phyloP scores from a whole-genome alignment of 2,888 invertebrate species.

The Rhamphomyia laevipes region DNA sequence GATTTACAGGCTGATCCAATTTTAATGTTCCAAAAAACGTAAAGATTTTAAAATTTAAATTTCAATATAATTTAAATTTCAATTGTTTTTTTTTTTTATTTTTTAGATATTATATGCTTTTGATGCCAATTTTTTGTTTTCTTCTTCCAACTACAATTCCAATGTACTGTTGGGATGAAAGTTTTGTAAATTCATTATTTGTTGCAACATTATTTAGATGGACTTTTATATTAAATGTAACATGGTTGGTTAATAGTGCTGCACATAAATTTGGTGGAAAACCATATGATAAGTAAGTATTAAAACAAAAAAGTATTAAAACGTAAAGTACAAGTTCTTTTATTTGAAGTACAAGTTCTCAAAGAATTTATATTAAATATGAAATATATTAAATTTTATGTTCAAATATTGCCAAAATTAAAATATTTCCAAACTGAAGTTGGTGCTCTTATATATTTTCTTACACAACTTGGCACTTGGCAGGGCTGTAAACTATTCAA shows the following conservation, averaged over 20 bases:
- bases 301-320: no score
- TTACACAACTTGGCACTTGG: no score
- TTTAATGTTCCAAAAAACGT: conserved; percentile 80
- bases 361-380: no score
- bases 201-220: conserved; percentile 65
- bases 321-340: no score
- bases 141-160: conserved; percentile 64
- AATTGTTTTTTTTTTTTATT: conserved; percentile 7
- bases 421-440: no score
- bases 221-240: conserved; percentile 67
- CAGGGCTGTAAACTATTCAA: no score
- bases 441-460: no score
- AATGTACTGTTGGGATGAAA: conserved; percentile 67
- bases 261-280: conserved; percentile 72
- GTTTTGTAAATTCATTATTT: conserved; percentile 52
- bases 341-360: no score
- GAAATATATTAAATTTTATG: no score
- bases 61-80: not conserved
- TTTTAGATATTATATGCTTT: conserved; percentile 57
- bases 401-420: no score
- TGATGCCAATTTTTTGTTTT: conserved; percentile 68
- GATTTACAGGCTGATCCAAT: conserved; percentile 75
- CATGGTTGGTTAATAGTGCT: conserved; percentile 84
- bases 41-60: conserved; percentile 29
- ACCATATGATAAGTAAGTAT: conserved; percentile 60